These are phyloP conservation scores for Melanocharis versteri DNA, from an alignment of 2,113 vertebrate species.

Conservation along the genomic window DNA sequence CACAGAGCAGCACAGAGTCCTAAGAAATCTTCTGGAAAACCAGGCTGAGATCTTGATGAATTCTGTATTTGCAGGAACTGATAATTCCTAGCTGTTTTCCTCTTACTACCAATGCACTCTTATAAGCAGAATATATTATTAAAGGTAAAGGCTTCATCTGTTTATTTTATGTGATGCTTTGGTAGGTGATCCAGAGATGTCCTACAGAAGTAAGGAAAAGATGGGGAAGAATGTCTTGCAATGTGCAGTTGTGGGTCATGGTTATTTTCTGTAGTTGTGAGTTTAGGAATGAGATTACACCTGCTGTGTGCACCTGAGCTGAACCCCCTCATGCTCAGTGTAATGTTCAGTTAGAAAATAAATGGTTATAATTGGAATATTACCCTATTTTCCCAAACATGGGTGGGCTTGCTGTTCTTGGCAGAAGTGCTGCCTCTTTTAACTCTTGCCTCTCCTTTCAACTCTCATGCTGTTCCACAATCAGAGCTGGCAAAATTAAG, in stretches of 20 bases:
- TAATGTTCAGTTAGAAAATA: background rate
- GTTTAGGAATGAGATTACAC: background rate
- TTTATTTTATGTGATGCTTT: background rate
- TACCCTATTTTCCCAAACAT: background rate
- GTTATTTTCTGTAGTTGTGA: background rate
- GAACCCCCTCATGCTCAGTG: background rate
- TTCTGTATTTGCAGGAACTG: background rate
- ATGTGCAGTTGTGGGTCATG: accelerated
- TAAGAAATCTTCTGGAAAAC: background rate
- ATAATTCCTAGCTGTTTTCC: background rate
- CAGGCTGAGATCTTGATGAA: background rate
- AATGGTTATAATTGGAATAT: background rate
- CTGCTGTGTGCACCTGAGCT: background rate
- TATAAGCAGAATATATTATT: background rate
- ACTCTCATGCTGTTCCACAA: background rate
- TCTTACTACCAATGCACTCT: background rate
- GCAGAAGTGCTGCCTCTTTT: background rate
- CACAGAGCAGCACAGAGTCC: background rate
- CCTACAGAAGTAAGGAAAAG: background rate
- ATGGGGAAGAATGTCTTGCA: background rate
- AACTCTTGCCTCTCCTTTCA: background rate
- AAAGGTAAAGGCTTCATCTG: background rate
- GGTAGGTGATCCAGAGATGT: background rate
- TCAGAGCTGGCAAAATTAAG: background rate
- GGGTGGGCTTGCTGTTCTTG: background rate